Percentiles rank a stretch among this genome's conserved stretches.
phyloP scores from a whole-genome alignment of 1,140 invertebrate genomes.

The Nixonia krombeini region DNA sequence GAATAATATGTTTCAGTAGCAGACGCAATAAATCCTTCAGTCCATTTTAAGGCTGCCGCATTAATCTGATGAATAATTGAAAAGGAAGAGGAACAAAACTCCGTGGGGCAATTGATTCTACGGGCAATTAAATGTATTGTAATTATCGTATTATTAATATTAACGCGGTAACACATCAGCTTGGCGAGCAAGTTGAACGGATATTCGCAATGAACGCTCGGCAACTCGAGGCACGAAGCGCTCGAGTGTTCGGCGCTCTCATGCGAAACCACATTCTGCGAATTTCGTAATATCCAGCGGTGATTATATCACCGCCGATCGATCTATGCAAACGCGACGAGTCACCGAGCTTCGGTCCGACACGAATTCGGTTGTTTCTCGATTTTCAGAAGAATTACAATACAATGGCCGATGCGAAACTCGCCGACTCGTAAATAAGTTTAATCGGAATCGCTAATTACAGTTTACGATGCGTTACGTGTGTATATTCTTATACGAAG shows the following conservation, averaged over 20 bases:
- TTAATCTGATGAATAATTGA: slow-evolving; percentile 9
- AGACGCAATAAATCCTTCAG: no score
- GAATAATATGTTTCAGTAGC: no score
- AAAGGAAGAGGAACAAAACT: slow-evolving; percentile 5
- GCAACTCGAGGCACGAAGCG: slow-evolving; percentile 20
- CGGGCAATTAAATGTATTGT: slow-evolving; percentile 32
- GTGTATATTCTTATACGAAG: slow-evolving; percentile 46
- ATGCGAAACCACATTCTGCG: slow-evolving; percentile 29
- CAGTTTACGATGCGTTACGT: slow-evolving; percentile 61
- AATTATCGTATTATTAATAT: slow-evolving; percentile 36
- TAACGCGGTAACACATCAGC: slow-evolving; percentile 18
- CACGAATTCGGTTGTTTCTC: no score
- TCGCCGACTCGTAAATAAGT: slow-evolving; percentile 68
- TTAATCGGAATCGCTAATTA: slow-evolving; percentile 72
- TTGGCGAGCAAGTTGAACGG: slow-evolving; percentile 31
- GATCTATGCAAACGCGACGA: slow-evolving; percentile 23
- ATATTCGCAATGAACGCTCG: slow-evolving; percentile 35
- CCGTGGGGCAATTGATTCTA: slow-evolving; percentile 22
- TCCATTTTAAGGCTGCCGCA: no score
- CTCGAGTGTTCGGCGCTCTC: slow-evolving; percentile 18
- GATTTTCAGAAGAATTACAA: slow-evolving; percentile 66
- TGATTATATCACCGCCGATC: slow-evolving; percentile 27
- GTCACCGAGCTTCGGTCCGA: slow-evolving; percentile 12
- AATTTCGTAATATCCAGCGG: slow-evolving; percentile 26
- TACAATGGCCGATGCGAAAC: slow-evolving; percentile 69